phyloP scores from a whole-genome alignment of 2,797 vertebrate genomes.

The Sebastes goodei region DNA sequence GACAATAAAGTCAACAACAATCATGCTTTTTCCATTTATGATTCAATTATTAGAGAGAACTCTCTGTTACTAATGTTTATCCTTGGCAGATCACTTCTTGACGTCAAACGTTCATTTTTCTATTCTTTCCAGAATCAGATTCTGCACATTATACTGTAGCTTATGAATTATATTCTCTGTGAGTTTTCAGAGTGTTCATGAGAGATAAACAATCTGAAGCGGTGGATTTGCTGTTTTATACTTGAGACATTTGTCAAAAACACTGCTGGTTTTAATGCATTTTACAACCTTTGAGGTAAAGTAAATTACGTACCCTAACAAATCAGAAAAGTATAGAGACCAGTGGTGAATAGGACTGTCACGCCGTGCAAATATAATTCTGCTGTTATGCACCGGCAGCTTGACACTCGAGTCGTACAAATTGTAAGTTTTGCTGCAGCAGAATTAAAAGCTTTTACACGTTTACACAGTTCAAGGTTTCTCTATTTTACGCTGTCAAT shows the following conservation, averaged over 20 bases:
- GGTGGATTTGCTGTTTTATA: neutral
- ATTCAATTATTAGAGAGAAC: neutral
- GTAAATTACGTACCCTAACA: neutral
- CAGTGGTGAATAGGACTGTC: neutral
- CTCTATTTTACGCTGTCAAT: neutral
- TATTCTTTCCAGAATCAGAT: neutral
- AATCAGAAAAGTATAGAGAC: neutral
- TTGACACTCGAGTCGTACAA: neutral
- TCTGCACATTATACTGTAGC: accelerated
- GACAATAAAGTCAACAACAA: neutral
- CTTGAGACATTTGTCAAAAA: constrained; percentile 1
- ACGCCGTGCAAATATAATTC: neutral
- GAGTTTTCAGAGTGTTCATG: neutral
- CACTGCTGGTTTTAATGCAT: neutral
- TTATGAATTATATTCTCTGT: neutral
- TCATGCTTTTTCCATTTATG: neutral
- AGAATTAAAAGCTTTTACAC: neutral
- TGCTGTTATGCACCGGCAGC: neutral
- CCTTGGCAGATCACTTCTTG: neutral
- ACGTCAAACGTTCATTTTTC: neutral
- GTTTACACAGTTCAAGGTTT: neutral
- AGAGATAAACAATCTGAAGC: neutral
- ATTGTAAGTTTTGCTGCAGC: neutral
- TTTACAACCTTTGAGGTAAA: neutral
- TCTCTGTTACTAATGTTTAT: neutral